These are phyloP conservation scores for Lytechinus variegatus DNA, from an alignment of 35 echinoderm and acorn worm species.

Conservation along the genomic window DNA sequence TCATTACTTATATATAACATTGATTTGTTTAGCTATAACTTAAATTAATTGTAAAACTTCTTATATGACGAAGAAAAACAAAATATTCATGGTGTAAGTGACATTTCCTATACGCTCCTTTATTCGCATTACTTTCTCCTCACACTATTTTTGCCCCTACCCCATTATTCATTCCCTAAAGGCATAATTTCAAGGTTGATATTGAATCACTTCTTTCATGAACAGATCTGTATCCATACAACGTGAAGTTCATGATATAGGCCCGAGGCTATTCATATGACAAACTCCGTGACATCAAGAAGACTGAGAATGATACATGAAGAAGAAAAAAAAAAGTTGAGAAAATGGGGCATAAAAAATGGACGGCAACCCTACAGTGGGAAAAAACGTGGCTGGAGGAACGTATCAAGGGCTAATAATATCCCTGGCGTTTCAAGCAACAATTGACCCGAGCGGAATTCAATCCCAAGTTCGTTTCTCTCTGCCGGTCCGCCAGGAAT, in stretches of 20 bases:
- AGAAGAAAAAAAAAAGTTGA: neutral
- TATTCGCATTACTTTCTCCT: neutral
- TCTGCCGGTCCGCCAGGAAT: constrained; percentile 46
- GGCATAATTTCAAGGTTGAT: neutral
- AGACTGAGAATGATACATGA: neutral
- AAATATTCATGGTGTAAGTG: neutral
- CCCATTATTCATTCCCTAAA: neutral
- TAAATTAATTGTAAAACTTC: no score
- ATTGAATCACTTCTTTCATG: neutral
- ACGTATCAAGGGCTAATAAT: constrained; percentile 43
- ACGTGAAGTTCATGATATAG: neutral
- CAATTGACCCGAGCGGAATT: constrained; percentile 49
- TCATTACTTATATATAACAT: no score
- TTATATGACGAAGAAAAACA: neutral
- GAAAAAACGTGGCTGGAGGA: constrained; percentile 37
- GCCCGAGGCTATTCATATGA: neutral
- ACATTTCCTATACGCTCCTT: neutral
- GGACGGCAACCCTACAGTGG: constrained; percentile 10
- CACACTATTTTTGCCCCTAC: neutral
- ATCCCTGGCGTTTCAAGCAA: constrained; percentile 34
- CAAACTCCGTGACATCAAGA: neutral
- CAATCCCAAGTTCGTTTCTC: constrained; percentile 49
- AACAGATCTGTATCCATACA: no score
- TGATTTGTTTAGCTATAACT: no score
- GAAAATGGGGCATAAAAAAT: neutral